These are phyloP conservation scores for Trididemnum miniatum DNA, from an alignment of 23 tunicate species.

Conservation along the genomic window DNA sequence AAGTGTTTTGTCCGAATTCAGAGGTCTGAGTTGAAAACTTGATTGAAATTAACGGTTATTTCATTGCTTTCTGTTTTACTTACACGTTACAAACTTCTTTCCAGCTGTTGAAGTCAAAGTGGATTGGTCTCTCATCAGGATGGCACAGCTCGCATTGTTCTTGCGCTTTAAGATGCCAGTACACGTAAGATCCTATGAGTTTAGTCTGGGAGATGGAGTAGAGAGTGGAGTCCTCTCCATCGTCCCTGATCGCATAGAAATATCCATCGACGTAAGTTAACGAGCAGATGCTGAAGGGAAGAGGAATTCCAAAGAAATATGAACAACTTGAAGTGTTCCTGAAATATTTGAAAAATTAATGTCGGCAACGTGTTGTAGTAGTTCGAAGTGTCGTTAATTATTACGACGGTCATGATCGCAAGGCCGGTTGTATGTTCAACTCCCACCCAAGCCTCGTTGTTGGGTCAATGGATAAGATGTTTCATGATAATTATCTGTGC, in stretches of 20 bases:
- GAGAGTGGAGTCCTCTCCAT: background rate
- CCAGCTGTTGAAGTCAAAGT: background rate
- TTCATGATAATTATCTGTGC: too few species aligned
- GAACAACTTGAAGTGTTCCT: background rate
- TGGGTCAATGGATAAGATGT: too few species aligned
- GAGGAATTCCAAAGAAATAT: slow-evolving; percentile 25
- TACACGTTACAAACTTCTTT: background rate
- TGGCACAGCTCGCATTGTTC: slow-evolving; percentile 7
- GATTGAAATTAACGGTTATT: too few species aligned
- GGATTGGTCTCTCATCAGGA: background rate
- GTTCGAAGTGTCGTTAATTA: too few species aligned
- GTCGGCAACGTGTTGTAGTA: background rate
- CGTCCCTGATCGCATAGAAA: slow-evolving; percentile 32
- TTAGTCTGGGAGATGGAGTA: slow-evolving; percentile 16
- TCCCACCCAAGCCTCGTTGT: too few species aligned
- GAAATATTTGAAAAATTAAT: background rate
- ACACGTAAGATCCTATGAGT: slow-evolving; percentile 20
- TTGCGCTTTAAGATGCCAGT: background rate
- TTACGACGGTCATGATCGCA: too few species aligned
- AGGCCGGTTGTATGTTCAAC: too few species aligned
- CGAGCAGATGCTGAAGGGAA: slow-evolving; percentile 21
- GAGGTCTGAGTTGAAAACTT: too few species aligned
- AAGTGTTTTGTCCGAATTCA: background rate
- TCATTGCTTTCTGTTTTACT: too few species aligned
- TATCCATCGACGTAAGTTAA: slow-evolving; percentile 6